Evolutionary conservation across 2,797 vertebrate species (phyloP).

Genomic region (Alfaro cultratus): DNA sequence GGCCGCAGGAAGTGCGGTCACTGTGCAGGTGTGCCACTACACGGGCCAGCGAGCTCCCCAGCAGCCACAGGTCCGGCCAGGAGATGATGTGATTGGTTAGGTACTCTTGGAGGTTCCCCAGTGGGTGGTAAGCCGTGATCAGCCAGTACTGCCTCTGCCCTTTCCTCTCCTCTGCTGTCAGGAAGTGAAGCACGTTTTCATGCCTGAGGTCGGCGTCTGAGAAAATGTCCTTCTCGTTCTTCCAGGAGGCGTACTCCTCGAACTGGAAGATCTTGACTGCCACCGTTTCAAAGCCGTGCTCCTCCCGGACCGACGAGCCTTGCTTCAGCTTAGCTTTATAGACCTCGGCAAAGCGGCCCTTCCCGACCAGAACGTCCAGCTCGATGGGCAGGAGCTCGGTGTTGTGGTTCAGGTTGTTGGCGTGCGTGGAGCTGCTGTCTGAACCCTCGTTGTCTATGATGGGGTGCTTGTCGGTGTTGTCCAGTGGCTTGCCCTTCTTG

Average conservation of each 20-base stretch:
- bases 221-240: slow-evolving; percentile 95
- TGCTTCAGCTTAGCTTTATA: slow-evolving; percentile 94
- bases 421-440: slow-evolving; percentile 92
- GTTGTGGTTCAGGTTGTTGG: slow-evolving; percentile 99
- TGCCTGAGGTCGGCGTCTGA: slow-evolving; percentile 93
- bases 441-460: slow-evolving; percentile 90
- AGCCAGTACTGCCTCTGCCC: slow-evolving; percentile 92
- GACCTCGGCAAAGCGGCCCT: slow-evolving; percentile 95
- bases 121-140: slow-evolving; percentile 92
- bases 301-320: slow-evolving; percentile 80
- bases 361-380: slow-evolving; percentile 90
- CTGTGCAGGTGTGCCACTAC: slow-evolving; percentile 95
- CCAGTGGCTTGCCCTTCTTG: slow-evolving; percentile 76
- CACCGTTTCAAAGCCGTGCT: slow-evolving; percentile 92
- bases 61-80: slow-evolving; percentile 91
- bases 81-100: slow-evolving; percentile 86
- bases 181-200: slow-evolving; percentile 93
- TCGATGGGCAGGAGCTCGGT: slow-evolving; percentile 95
- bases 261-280: slow-evolving; percentile 94
- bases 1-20: slow-evolving; percentile 88
- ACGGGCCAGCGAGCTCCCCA: slow-evolving; percentile 87
- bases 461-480: slow-evolving; percentile 86
- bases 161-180: slow-evolving; percentile 93
- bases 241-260: slow-evolving; percentile 96
- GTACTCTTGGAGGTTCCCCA: slow-evolving; percentile 92